Evolutionary conservation across 2,797 vertebrate species (phyloP), one percentile per base, ranked within the genome.

Genomic region (Platyrinchus mystaceus): DNA sequence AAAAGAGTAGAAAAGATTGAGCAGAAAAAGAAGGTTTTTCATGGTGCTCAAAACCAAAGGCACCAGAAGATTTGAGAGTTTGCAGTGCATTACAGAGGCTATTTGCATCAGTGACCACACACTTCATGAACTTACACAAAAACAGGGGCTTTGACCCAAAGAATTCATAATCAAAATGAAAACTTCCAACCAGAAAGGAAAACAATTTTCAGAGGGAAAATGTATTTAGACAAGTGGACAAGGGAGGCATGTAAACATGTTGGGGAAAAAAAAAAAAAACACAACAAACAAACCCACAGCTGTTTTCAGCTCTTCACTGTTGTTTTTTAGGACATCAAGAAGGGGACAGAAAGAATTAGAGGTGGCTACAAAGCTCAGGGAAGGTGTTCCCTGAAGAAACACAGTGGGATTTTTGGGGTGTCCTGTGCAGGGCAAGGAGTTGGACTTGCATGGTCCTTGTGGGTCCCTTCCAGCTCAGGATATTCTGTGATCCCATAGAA

Each of bases 31-130:
- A 26, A 6, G 7, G 3, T 18, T 74, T 82, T 34, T 30, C 53
- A 21, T 0, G 0, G 3, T 6, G 10, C 28, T n/a, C 3, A 6
- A 39, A 41, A 12, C 7, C 28, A n/a, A 47, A 32, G 2, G 32
- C 17, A 20, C 17, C 10, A 41, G 9, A 50, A n/a, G 30, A 17
- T 16, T 22, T 4, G 37, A 37, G 52, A 17, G 7, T 7, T 82
- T 13, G 1, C 4, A 5, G 37, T 3, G 9, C 24, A 7, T 7
- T 50, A 53, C 62, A 4, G 23, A 36, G n/a, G 32, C 13, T 58
- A 9, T 17, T 32, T 32, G 21, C 15, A n/a, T 17, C 34, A 7
- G 27, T 17, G 37, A 32, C n/a, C 41, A 27, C 3, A 1, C 49
- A 26, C 36, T 1, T 9, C 27, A 23, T 6, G 21, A 59, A 26